Percentiles rank a stretch among this genome's conserved stretches.
Conservation (phyloP, 2,113 vertebrate genomes). For the Trematocara nigrifrons region DNA sequence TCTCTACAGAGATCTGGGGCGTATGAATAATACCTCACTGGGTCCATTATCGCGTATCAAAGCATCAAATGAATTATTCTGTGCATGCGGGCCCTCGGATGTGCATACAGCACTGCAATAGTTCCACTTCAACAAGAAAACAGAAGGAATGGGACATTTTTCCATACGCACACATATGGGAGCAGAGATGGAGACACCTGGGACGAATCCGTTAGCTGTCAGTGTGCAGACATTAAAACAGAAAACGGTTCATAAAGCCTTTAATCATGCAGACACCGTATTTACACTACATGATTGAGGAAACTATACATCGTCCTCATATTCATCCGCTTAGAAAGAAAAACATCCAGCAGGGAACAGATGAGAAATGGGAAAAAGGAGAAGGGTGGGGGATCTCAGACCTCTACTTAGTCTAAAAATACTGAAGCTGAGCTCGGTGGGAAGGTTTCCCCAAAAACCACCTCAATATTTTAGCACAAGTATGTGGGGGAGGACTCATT, state of each 20-base stretch:
- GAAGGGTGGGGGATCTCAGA: constrained; percentile 8
- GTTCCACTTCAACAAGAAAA: constrained; percentile 21
- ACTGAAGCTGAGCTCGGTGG: constrained; percentile 22
- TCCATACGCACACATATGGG: neutral
- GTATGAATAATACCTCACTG: constrained; percentile 52
- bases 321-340: neutral
- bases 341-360: neutral
- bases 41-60: constrained; percentile 57
- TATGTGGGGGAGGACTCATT: neutral
- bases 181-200: constrained; percentile 11
- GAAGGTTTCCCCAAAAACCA: constrained; percentile 54
- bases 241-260: constrained; percentile 7
- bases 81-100: neutral
- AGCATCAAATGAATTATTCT: constrained; percentile 49
- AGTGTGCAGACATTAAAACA: neutral
- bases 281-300: neutral
- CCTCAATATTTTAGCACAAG: constrained; percentile 41
- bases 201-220: constrained; percentile 6
- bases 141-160: neutral
- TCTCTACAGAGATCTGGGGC: constrained; percentile 31
- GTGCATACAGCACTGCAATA: neutral
- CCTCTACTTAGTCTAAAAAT: constrained; percentile 61
- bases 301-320: neutral
- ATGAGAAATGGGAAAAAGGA: neutral
- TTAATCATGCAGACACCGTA: constrained; percentile 14